Percentiles rank a stretch among this genome's conserved stretches.
These are phyloP conservation scores for Ips nitidus DNA, from an alignment of 1,140 invertebrate species.

Conservation along the genomic window DNA sequence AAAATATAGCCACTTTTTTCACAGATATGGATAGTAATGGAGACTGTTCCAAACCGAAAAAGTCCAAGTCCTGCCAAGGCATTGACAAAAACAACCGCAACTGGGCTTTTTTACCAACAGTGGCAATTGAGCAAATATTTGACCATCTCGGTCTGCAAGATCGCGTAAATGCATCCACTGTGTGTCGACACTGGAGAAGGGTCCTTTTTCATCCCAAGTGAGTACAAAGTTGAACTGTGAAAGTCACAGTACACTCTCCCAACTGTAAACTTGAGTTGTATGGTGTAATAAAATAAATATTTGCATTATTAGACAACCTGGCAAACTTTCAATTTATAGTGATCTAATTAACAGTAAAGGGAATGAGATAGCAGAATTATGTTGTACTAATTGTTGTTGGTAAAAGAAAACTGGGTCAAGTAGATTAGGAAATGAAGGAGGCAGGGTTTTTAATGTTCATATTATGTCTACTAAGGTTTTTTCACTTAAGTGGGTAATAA, in stretches of 20 bases:
- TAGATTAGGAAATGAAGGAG: too few species aligned
- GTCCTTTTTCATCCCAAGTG: slow-evolving; percentile 49
- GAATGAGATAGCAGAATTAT: too few species aligned
- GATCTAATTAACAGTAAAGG: too few species aligned
- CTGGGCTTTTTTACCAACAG: slow-evolving; percentile 47
- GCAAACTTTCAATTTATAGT: too few species aligned
- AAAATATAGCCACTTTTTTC: neutral
- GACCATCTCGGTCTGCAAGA: slow-evolving; percentile 44
- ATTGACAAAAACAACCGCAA: slow-evolving; percentile 15
- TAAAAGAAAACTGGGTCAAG: too few species aligned
- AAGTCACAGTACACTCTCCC: neutral
- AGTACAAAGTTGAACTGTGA: slow-evolving; percentile 18
- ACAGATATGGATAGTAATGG: slow-evolving; percentile 41
- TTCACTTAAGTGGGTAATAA: too few species aligned
- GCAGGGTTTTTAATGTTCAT: too few species aligned
- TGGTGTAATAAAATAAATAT: too few species aligned
- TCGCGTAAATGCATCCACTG: slow-evolving; percentile 48
- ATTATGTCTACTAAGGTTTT: too few species aligned
- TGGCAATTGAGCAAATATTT: slow-evolving; percentile 49
- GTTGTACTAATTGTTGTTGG: too few species aligned
- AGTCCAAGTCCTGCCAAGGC: slow-evolving; percentile 37
- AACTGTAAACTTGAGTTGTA: slow-evolving; percentile 2
- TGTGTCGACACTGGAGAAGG: slow-evolving; percentile 50
- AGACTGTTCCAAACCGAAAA: slow-evolving; percentile 42
- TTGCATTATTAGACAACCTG: too few species aligned